Evolutionary conservation across 2,888 invertebrate species (phyloP).

Genomic region (Ornithoptera alexandrae): DNA sequence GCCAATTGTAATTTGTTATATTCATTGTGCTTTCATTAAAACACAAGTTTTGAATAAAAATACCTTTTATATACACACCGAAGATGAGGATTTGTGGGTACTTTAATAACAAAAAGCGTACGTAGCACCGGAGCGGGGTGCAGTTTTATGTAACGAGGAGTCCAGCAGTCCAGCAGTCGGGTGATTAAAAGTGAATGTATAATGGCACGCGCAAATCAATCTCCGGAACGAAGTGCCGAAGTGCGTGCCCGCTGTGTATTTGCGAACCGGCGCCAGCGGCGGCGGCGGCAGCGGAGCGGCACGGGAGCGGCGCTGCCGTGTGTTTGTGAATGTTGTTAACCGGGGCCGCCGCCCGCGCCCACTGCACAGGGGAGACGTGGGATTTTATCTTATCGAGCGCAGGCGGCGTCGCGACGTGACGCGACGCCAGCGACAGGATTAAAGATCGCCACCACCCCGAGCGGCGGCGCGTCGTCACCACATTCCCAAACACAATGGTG

Average conservation of each 20-base stretch:
- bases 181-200: slow-evolving; percentile 38
- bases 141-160: not conserved
- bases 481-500: no score
- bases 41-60: no score
- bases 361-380: no score
- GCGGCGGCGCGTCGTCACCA: not conserved
- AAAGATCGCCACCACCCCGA: slow-evolving; percentile 45
- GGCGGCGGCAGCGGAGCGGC: no score
- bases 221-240: slow-evolving; percentile 37
- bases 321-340: slow-evolving; percentile 59
- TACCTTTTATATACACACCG: no score
- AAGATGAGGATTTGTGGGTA: no score
- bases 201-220: slow-evolving; percentile 53
- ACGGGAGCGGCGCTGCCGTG: slow-evolving; percentile 43
- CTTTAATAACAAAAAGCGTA: no score
- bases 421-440: slow-evolving; percentile 42
- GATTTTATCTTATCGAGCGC: slow-evolving; percentile 49
- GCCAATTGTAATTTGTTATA: no score
- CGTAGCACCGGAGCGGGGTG: no score
- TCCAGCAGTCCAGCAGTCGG: slow-evolving; percentile 1
- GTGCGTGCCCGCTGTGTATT: slow-evolving; percentile 46
- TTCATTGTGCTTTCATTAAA: no score
- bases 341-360: slow-evolving; percentile 37
- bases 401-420: slow-evolving; percentile 53
- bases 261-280: slow-evolving; percentile 51